Percentiles rank a stretch among this genome's conserved stretches.
These are phyloP conservation scores for Erynnis tages DNA, from an alignment of 2,888 invertebrate genomes.

Conservation along the genomic window DNA sequence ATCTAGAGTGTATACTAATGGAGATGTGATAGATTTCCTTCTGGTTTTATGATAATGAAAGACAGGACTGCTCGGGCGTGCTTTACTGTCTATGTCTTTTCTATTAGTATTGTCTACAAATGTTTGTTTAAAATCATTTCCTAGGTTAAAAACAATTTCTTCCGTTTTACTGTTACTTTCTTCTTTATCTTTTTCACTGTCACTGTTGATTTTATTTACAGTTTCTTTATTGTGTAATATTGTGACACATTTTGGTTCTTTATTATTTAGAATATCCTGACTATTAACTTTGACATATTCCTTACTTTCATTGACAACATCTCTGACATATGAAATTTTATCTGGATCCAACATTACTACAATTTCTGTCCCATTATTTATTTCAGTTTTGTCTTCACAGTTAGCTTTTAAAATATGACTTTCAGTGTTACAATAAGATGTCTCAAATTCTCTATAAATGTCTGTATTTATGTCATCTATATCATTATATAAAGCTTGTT, in stretches of 20 bases:
- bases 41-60: conserved; percentile 39
- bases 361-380: neutral
- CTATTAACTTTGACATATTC: too few relatives aligned
- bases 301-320: neutral
- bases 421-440: neutral
- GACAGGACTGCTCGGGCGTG: conserved; percentile 48
- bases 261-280: too few relatives aligned
- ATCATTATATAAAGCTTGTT: neutral
- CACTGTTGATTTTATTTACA: too few relatives aligned
- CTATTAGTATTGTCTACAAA: neutral
- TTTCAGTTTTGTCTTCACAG: neutral
- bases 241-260: too few relatives aligned
- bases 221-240: too few relatives aligned
- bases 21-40: conserved; percentile 35
- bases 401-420: neutral
- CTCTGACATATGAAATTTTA: neutral
- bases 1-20: conserved; percentile 52
- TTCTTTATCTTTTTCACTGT: too few relatives aligned
- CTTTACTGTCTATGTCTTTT: neutral
- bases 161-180: too few relatives aligned
- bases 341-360: neutral
- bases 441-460: conserved; percentile 17
- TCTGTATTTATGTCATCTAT: conserved; percentile 10
- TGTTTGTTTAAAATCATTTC: too few relatives aligned
- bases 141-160: too few relatives aligned